Percentiles rank a stretch among this genome's conserved stretches.
Evolutionary conservation across 2,797 vertebrate genomes (phyloP).

Genomic region (Synaphobranchus kaupii): DNA sequence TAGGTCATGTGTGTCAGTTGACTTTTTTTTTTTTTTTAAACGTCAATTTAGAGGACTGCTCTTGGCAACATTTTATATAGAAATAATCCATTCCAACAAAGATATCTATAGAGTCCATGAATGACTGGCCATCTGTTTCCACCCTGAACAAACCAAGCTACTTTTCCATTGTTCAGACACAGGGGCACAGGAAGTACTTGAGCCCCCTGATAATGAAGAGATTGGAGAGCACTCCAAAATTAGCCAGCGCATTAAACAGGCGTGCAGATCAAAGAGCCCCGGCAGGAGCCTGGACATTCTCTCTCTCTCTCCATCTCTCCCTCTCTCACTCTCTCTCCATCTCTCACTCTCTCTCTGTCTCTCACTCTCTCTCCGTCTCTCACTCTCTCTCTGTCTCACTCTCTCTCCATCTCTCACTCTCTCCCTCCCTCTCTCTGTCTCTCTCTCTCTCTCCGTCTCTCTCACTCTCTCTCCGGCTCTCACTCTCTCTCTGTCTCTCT

Average conservation of each 20-base stretch:
- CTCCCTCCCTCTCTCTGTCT: no score
- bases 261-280: neutral
- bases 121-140: neutral
- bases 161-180: neutral
- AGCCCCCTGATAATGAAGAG: neutral
- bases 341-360: constrained; percentile 29
- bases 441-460: constrained; percentile 24
- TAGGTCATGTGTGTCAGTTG: neutral
- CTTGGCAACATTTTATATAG: neutral
- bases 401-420: neutral
- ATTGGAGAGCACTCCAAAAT: neutral
- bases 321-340: constrained; percentile 4
- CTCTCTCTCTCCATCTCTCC: neutral
- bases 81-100: neutral
- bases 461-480: constrained; percentile 11
- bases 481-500: no score
- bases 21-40: no score
- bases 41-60: neutral
- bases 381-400: neutral
- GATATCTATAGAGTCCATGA: neutral
- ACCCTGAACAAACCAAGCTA: neutral
- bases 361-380: constrained; percentile 1
- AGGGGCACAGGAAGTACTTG: neutral
- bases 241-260: neutral
- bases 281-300: neutral